Conservation (phyloP, 2,797 vertebrate species). For the Nyctibius grandis region DNA sequence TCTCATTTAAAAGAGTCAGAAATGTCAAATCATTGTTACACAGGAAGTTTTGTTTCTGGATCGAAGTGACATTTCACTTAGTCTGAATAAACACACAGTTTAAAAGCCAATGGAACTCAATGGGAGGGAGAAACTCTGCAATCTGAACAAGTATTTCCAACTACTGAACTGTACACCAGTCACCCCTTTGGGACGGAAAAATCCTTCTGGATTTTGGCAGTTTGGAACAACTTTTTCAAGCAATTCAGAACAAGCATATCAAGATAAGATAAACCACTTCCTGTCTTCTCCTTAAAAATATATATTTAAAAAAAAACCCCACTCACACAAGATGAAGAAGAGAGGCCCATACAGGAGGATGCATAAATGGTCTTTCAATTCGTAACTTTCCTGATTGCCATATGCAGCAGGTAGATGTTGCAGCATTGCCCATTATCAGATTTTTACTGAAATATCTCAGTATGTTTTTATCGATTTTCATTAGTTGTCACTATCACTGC, state of each 20-base stretch:
- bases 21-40: not conserved
- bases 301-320: not conserved
- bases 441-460: not conserved
- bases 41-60: not conserved
- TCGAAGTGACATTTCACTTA: constrained; percentile 9
- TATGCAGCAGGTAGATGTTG: not conserved
- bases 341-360: not conserved
- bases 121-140: not conserved
- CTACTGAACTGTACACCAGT: not conserved
- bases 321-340: not conserved
- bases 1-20: not conserved
- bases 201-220: not conserved
- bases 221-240: not conserved
- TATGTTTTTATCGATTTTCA: not conserved
- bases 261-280: not conserved
- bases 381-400: not conserved
- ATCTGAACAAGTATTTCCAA: not conserved
- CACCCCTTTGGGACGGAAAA: not conserved
- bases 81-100: not conserved
- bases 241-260: not conserved
- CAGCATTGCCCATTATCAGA: not conserved
- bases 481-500: not conserved
- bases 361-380: not conserved
- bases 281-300: not conserved
- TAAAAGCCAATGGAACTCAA: not conserved